Conservation (phyloP, 2,888 invertebrate species). For the Drosophila rubida region DNA sequence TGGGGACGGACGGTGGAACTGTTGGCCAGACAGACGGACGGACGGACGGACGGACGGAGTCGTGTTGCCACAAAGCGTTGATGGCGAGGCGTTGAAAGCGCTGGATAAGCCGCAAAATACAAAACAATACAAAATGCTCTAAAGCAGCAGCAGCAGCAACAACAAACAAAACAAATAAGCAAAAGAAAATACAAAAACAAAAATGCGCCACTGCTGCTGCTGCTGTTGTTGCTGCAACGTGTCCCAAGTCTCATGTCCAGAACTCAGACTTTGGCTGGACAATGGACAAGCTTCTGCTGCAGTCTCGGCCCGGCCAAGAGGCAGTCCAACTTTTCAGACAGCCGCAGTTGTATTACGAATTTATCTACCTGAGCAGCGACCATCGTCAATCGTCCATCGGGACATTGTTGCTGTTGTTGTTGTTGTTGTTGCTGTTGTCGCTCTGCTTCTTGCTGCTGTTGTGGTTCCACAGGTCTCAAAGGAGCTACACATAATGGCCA, state of each 20-base stretch:
- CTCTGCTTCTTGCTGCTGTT: constrained; percentile 30
- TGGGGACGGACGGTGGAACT: constrained; percentile 18
- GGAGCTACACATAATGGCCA: constrained; percentile 79
- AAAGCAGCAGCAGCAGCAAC: constrained; percentile 42
- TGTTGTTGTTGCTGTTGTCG: constrained; percentile 31
- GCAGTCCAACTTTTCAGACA: constrained; percentile 54
- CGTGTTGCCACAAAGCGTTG: constrained; percentile 44
- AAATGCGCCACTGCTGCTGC: constrained; percentile 37
- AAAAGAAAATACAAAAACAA: constrained; percentile 49
- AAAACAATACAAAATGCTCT: constrained; percentile 76
- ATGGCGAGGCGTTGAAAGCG: constrained; percentile 76
- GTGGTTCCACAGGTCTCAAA: constrained; percentile 62
- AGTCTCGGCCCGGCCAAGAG: constrained; percentile 18
- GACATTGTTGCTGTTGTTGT: constrained; percentile 41
- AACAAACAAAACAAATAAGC: constrained; percentile 22
- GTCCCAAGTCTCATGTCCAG: constrained; percentile 66
- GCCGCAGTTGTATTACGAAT: constrained; percentile 77
- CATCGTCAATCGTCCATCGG: constrained; percentile 79
- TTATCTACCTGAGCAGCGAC: constrained; percentile 81
- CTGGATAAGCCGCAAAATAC: constrained; percentile 76
- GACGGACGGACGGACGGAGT: constrained; percentile 7
- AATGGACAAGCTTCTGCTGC: constrained; percentile 27
- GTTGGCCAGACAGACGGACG: constrained; percentile 9
- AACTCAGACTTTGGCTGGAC: constrained; percentile 32
- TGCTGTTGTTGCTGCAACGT: constrained; percentile 58